phyloP scores from a whole-genome alignment of 1,140 invertebrate species.

The Diploscapter pachys region DNA sequence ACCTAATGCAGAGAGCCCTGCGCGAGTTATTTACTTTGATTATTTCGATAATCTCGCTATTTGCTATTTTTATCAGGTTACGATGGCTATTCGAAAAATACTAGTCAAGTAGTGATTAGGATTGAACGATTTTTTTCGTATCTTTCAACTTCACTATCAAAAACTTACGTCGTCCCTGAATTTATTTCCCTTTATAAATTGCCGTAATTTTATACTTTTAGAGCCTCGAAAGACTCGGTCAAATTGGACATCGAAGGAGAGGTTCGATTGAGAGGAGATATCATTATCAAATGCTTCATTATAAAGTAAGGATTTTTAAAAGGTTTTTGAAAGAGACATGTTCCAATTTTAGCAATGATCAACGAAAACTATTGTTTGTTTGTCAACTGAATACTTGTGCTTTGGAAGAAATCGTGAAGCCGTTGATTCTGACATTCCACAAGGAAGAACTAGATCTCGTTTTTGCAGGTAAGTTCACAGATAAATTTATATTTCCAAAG shows the following conservation, averaged over 20 bases:
- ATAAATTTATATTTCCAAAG: neutral
- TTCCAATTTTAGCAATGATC: slow-evolving; percentile 41
- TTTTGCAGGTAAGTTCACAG: slow-evolving; percentile 38
- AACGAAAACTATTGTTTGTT: slow-evolving; percentile 70
- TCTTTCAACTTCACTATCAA: no score
- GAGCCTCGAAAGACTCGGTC: slow-evolving; percentile 58
- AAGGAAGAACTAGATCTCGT: slow-evolving; percentile 74
- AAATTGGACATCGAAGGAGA: slow-evolving; percentile 66
- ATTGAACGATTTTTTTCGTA: no score
- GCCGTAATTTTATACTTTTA: slow-evolving; percentile 16
- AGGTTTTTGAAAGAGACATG: neutral
- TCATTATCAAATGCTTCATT: slow-evolving; percentile 83
- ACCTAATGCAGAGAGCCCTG: no score
- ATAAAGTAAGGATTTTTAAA: slow-evolving; percentile 58
- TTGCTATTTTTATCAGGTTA: no score
- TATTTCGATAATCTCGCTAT: no score
- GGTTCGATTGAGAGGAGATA: slow-evolving; percentile 78
- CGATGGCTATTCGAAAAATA: no score
- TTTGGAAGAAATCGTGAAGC: slow-evolving; percentile 67
- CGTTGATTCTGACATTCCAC: slow-evolving; percentile 72
- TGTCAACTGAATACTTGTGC: slow-evolving; percentile 89
- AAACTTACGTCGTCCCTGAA: no score
- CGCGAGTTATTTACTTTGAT: no score
- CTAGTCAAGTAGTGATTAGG: no score
- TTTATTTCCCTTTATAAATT: neutral